These are phyloP conservation scores for Heterodera carotae DNA, from an alignment of 1,140 invertebrate species.

Conservation along the genomic window DNA sequence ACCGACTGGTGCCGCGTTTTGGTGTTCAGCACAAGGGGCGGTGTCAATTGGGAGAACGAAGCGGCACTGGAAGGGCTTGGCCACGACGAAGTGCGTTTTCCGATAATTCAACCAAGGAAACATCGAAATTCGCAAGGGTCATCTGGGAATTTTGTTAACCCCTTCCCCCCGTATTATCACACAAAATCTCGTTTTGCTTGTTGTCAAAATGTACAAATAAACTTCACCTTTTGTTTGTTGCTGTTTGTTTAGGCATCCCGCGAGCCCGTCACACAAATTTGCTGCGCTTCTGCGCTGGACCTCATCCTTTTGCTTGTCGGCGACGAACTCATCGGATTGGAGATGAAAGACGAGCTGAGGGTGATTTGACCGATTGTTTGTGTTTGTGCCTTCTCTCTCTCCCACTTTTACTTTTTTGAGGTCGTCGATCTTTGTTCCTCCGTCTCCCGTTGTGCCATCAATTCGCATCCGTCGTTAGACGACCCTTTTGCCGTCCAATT, in stretches of 20 bases:
- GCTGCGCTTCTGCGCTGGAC: conserved; percentile 26
- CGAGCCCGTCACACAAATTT: conserved; percentile 21
- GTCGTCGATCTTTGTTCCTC: not conserved
- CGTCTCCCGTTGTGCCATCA: conserved; percentile 12
- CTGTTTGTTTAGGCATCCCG: not conserved
- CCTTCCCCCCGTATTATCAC: too few species aligned
- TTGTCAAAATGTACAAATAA: not conserved
- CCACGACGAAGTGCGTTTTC: not conserved
- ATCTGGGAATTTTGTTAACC: too few species aligned
- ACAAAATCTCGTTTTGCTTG: not conserved
- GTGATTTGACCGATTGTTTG: conserved; percentile 4
- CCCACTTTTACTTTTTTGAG: not conserved
- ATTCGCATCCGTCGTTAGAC: conserved; percentile 11
- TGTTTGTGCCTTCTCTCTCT: not conserved
- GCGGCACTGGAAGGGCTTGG: not conserved
- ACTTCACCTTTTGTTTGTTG: not conserved
- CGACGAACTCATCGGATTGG: conserved; percentile 17
- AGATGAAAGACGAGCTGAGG: conserved; percentile 6
- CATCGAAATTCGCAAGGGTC: not conserved
- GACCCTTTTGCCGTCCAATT: conserved; percentile 28
- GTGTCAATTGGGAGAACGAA: not conserved
- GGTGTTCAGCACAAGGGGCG: conserved; percentile 18
- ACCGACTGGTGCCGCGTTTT: conserved; percentile 3
- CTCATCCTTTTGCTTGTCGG: conserved; percentile 27
- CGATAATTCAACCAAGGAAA: not conserved